Evolutionary conservation across 92 coral and sea anemone genomes (phyloP), one percentile per base, ranked within the genome.

Genomic region (Epizoanthus rinbou): DNA sequence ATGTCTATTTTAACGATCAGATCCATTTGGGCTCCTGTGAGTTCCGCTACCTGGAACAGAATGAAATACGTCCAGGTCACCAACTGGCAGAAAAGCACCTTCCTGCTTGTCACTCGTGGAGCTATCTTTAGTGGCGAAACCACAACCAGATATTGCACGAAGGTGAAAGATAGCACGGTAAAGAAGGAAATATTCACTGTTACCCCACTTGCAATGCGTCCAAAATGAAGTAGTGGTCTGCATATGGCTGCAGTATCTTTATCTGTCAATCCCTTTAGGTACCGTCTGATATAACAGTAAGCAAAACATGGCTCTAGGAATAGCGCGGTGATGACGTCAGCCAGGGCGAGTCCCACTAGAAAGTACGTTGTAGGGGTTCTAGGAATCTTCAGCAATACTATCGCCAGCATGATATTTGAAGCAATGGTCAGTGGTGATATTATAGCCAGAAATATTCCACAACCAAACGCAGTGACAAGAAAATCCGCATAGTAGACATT

Each of bases 61-160:
- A 59, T 60, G 13, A 57, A 78, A 78, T 78, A 78, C 6, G 64
- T 57, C 82, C 82, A 78, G 22, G 64, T 15, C 64, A 78, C 8
- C 58, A 78, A 56, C 23, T 60, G 82, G 21, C 82, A 78, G 41
- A 62, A 3, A 62, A 78, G 23, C 60, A 62, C 65, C 21, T 78
- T 78, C 24, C 19, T 37, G 21, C 71, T 78, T 35, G 82, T 78
- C 31, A 78, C 71, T 39, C 21, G 82, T 19, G 69, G 69, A 3
- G 82, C 82, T 23, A 78, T 78, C 25, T 41, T 78, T 28, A 78
- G 41, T 4, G 82, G 82, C 21, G 71, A 78, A 60, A 62, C 71
- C 22, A 78, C 8, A 13, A 65, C 82, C 22, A 78, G 71, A 8
- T 62, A 78, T 45, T 78, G 82, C 22, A 78, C 82, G 15, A 78